A percentile compares a stretch with the other conserved stretches of the same genome.
Conservation (phyloP, 2,888 invertebrate genomes). For the Meloe dianella region DNA sequence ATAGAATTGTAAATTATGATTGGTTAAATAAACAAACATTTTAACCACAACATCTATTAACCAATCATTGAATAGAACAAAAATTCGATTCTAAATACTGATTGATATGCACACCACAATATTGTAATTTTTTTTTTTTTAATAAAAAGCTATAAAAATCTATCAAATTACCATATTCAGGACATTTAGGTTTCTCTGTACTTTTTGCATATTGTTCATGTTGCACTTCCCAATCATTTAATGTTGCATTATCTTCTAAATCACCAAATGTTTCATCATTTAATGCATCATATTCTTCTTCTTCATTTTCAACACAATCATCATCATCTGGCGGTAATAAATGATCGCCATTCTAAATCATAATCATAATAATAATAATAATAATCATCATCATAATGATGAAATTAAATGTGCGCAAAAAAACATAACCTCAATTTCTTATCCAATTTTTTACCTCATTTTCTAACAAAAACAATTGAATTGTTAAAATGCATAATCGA, state of each 20-base stretch:
- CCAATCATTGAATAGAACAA: too few species aligned
- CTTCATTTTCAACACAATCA: slow-evolving; percentile 65
- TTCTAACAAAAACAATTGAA: too few species aligned
- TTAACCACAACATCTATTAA: too few species aligned
- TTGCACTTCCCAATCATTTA: slow-evolving; percentile 75
- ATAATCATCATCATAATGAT: not conserved
- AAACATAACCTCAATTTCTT: slow-evolving; percentile 20
- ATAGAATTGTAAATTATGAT: not conserved
- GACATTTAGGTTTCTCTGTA: slow-evolving; percentile 61
- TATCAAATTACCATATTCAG: slow-evolving; percentile 43
- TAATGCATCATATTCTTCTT: slow-evolving; percentile 87
- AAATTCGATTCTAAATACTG: too few species aligned
- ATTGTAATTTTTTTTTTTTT: too few species aligned
- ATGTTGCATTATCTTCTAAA: slow-evolving; percentile 63
- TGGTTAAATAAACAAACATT: too few species aligned
- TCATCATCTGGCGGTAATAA: slow-evolving; percentile 64
- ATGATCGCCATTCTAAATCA: slow-evolving; percentile 52
- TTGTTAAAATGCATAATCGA: too few species aligned
- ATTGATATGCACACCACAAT: too few species aligned
- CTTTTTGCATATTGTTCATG: slow-evolving; percentile 73
- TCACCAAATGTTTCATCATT: slow-evolving; percentile 93
- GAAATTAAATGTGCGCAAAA: not conserved
- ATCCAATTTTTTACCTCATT: too few species aligned
- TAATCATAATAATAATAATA: slow-evolving; percentile 6
- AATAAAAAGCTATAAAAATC: slow-evolving; percentile 36